These are phyloP conservation scores for Cecropterus lyciades DNA, from an alignment of 1,140 invertebrate genomes.

Conservation along the genomic window DNA sequence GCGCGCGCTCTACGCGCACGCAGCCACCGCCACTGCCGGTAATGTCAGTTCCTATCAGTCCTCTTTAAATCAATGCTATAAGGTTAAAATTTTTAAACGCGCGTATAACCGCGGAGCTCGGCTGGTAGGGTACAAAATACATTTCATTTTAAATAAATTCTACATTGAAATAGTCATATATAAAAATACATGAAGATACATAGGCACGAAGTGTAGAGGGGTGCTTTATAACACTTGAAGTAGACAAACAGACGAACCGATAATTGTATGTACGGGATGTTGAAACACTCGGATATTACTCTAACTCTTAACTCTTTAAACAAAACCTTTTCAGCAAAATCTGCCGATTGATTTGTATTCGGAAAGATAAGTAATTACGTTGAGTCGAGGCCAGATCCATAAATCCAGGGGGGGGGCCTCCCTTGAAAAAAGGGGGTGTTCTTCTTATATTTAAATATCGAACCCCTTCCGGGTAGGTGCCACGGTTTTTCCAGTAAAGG, in stretches of 20 bases:
- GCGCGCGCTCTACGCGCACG: too few relatives aligned
- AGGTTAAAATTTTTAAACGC: too few relatives aligned
- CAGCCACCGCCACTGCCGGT: too few relatives aligned
- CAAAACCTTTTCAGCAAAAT: slow-evolving; percentile 50
- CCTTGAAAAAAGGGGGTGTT: slow-evolving; percentile 80
- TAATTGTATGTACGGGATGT: background rate
- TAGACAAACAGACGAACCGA: slow-evolving; percentile 22
- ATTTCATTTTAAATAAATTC: too few relatives aligned
- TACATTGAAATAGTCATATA: too few relatives aligned
- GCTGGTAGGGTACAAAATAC: too few relatives aligned
- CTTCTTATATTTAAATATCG: slow-evolving; percentile 84
- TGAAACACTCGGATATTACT: slow-evolving; percentile 9
- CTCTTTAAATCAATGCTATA: too few relatives aligned
- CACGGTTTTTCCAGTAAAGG: slow-evolving; percentile 83
- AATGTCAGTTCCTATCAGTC: too few relatives aligned
- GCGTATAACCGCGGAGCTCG: too few relatives aligned
- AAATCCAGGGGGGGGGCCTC: slow-evolving; percentile 75
- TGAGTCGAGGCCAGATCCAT: slow-evolving; percentile 77
- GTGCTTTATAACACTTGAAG: too few relatives aligned
- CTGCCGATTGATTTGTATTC: slow-evolving; percentile 80
- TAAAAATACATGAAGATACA: too few relatives aligned
- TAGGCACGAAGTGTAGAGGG: too few relatives aligned
- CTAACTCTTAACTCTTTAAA: slow-evolving; percentile 32
- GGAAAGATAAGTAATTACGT: slow-evolving; percentile 82
- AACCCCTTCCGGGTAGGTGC: slow-evolving; percentile 82